Evolutionary conservation across 2,888 invertebrate species (phyloP).

Genomic region (Molorchus minor): DNA sequence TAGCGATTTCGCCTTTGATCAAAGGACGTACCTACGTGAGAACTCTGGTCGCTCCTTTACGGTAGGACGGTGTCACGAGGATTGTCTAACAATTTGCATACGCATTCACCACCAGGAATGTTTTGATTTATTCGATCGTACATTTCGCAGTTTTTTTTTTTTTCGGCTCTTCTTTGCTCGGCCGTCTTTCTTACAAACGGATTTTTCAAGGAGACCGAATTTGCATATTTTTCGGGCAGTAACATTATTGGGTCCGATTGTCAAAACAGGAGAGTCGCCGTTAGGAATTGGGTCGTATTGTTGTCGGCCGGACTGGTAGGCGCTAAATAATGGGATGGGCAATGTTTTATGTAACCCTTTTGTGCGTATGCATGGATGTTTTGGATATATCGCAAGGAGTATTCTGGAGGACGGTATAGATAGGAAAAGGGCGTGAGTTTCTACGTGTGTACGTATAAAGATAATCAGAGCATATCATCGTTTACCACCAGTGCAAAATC

Average conservation of each 20-base stretch:
- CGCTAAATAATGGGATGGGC: too few relatives aligned
- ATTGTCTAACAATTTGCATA: slow-evolving; percentile 60
- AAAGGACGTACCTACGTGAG: slow-evolving; percentile 58
- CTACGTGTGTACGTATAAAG: too few relatives aligned
- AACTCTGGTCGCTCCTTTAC: slow-evolving; percentile 56
- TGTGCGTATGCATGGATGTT: too few relatives aligned
- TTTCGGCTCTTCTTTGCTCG: background rate
- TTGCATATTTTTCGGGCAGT: slow-evolving; percentile 40
- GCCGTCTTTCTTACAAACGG: slow-evolving; percentile 31
- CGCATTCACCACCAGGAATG: slow-evolving; percentile 60
- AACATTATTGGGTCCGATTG: slow-evolving; percentile 30
- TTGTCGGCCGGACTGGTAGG: slow-evolving; percentile 29
- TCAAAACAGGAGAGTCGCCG: slow-evolving; percentile 44
- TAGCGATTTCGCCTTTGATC: slow-evolving; percentile 45
- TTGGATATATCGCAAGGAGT: too few relatives aligned
- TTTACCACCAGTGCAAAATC: too few relatives aligned
- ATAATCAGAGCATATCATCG: too few relatives aligned
- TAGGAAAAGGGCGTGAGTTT: too few relatives aligned
- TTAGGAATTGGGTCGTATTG: slow-evolving; percentile 39
- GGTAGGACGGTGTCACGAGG: slow-evolving; percentile 51
- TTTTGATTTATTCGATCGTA: slow-evolving; percentile 60
- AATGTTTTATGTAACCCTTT: too few relatives aligned
- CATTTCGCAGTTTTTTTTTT: slow-evolving; percentile 30
- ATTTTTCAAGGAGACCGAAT: slow-evolving; percentile 32
- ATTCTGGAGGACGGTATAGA: too few relatives aligned